phyloP scores from a whole-genome alignment of 2,888 invertebrate species.

The Calliopum simillimum region DNA sequence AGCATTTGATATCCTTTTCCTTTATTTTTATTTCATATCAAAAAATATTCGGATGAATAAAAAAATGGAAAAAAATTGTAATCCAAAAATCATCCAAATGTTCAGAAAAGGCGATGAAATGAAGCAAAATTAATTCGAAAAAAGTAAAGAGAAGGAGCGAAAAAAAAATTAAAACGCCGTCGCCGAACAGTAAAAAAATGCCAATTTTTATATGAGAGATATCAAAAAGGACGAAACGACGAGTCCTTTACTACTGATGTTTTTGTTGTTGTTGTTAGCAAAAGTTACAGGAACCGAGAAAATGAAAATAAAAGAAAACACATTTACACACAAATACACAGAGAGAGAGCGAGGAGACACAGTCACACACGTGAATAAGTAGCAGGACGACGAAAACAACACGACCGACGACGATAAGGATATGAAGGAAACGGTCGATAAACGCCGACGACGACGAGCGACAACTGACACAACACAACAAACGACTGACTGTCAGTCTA shows the following conservation, averaged over 20 bases:
- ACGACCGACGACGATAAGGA: constrained; percentile 19
- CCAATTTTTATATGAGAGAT: not conserved
- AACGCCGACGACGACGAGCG: constrained; percentile 34
- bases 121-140: constrained; percentile 37
- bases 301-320: constrained; percentile 13
- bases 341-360: not conserved
- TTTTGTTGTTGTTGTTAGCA: constrained; percentile 17
- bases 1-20: constrained; percentile 25
- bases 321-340: constrained; percentile 10
- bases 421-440: constrained; percentile 39
- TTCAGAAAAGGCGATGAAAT: constrained; percentile 26
- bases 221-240: constrained; percentile 17
- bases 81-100: constrained; percentile 13
- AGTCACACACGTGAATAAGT: constrained; percentile 16
- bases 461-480: constrained; percentile 10
- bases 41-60: constrained; percentile 1
- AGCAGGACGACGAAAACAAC: constrained; percentile 20
- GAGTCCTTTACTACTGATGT: constrained; percentile 10
- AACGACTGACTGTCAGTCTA: constrained; percentile 13
- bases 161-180: not conserved
- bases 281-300: constrained; percentile 21
- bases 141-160: not conserved
- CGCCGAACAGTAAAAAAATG: not conserved
- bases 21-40: not conserved
- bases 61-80: too few relatives aligned